These are phyloP conservation scores for Mesoligia furuncula DNA, from an alignment of 2,888 invertebrate species.

Conservation along the genomic window DNA sequence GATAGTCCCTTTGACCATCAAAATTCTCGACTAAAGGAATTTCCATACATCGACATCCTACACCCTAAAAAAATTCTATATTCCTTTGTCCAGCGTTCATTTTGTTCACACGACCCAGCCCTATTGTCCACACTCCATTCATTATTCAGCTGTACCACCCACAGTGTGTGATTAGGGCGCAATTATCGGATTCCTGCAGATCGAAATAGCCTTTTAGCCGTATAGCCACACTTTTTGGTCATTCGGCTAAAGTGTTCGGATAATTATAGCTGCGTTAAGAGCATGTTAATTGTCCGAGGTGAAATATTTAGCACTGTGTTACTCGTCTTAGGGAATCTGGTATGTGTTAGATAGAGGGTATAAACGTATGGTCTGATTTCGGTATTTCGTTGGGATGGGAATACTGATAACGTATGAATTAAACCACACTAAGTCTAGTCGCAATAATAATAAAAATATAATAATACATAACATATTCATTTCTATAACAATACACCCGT, in stretches of 20 bases:
- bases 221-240: constrained; percentile 8
- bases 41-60: not conserved
- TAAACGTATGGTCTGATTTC: not conserved
- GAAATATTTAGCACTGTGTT: constrained; percentile 22
- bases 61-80: not conserved
- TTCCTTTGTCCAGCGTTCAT: constrained; percentile 26
- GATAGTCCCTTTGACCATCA: not conserved
- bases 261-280: constrained; percentile 14
- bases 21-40: constrained; percentile 13
- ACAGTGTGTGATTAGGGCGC: constrained; percentile 44
- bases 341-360: not conserved
- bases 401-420: not conserved
- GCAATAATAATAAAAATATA: no score
- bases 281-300: not conserved
- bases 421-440: not conserved
- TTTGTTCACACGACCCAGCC: constrained; percentile 27
- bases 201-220: constrained; percentile 40
- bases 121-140: constrained; percentile 42
- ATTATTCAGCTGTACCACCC: constrained; percentile 53
- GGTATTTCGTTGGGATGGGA: not conserved
- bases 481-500: no score
- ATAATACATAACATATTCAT: no score
- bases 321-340: not conserved
- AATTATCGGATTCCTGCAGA: constrained; percentile 47
- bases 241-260: constrained; percentile 23